Evolutionary conservation across 2,797 vertebrate genomes (phyloP).

Genomic region (Adelosebastes latens): DNA sequence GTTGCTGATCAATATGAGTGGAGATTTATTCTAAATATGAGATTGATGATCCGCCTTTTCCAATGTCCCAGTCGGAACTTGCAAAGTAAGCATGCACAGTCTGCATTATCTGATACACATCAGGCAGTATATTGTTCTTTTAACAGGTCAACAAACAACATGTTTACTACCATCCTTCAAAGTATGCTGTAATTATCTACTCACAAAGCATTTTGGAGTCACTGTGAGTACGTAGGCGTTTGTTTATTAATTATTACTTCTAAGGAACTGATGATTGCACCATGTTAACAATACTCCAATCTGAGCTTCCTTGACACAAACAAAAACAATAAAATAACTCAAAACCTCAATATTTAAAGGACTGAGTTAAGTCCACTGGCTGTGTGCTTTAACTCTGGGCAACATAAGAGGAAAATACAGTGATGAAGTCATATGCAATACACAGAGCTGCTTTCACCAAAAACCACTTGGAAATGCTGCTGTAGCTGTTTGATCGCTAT

Average conservation of each 20-base stretch:
- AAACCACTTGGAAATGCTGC: slow-evolving; percentile 60
- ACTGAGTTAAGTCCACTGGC: background rate
- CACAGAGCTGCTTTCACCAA: slow-evolving; percentile 49
- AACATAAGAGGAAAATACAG: slow-evolving; percentile 51
- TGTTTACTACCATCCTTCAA: slow-evolving; percentile 6
- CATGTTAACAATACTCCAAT: background rate
- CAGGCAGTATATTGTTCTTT: background rate
- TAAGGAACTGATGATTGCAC: background rate
- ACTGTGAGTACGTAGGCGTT: background rate
- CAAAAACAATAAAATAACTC: background rate
- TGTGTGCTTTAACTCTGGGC: slow-evolving; percentile 18
- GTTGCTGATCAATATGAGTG: slow-evolving; percentile 8
- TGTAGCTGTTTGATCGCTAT: slow-evolving; percentile 63
- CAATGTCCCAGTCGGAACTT: background rate
- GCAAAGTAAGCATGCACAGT: background rate
- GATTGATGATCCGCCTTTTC: background rate
- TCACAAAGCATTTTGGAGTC: background rate
- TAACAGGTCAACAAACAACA: background rate
- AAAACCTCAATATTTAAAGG: background rate
- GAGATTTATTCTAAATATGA: slow-evolving; percentile 8
- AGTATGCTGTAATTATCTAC: background rate
- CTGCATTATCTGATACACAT: background rate
- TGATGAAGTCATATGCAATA: slow-evolving; percentile 57
- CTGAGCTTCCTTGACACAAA: background rate
- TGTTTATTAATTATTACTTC: background rate